Evolutionary conservation across 2,113 vertebrate genomes (phyloP).

Genomic region (Pitta sordida): DNA sequence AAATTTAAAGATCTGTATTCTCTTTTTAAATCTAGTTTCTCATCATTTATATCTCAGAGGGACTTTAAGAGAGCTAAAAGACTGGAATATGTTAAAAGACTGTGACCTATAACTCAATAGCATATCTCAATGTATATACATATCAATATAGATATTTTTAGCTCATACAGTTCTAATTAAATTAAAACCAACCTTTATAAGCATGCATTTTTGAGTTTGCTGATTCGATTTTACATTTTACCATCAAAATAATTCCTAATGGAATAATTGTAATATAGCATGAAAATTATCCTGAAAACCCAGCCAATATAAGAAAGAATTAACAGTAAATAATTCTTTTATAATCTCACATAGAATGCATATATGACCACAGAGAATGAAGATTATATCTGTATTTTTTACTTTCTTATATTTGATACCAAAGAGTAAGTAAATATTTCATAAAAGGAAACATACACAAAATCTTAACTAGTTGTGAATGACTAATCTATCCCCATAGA

Average conservation of each 20-base stretch:
- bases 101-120: neutral
- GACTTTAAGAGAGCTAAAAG: neutral
- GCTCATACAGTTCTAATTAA: neutral
- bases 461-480: neutral
- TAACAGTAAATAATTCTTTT: neutral
- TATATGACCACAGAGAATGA: neutral
- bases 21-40: neutral
- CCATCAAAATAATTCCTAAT: slow-evolving; percentile 28
- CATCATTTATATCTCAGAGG: neutral
- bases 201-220: neutral
- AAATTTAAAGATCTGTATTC: neutral
- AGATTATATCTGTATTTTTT: neutral
- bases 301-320: neutral
- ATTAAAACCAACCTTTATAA: neutral
- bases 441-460: neutral
- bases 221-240: slow-evolving; percentile 17
- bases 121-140: neutral
- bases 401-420: neutral
- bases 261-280: neutral
- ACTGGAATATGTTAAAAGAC: neutral
- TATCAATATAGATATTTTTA: slow-evolving; percentile 17
- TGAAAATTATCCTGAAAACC: neutral
- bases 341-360: neutral
- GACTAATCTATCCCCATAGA: neutral
- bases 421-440: neutral